Evolutionary conservation across 1,140 invertebrate species (phyloP).

Genomic region (Caenorhabditis inopinata): DNA sequence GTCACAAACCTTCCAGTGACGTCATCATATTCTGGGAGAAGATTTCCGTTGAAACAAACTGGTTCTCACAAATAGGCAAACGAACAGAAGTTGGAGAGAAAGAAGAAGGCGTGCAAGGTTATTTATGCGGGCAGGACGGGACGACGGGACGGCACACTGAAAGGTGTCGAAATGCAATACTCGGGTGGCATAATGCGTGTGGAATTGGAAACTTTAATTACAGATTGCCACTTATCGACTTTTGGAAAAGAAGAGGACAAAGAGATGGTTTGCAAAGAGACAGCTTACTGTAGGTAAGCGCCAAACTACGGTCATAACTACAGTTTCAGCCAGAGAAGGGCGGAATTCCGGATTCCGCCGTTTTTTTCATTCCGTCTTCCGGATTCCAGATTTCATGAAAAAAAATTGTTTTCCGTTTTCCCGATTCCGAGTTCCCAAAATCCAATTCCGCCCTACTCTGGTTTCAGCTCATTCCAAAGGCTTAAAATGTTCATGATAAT

Average conservation of each 20-base stretch:
- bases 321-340: no score
- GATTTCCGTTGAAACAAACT: conserved; percentile 14
- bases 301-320: no score
- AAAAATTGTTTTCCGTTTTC: no score
- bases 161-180: neutral
- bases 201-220: conserved; percentile 4
- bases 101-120: conserved; percentile 5
- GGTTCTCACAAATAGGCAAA: conserved; percentile 26
- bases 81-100: neutral
- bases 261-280: no score
- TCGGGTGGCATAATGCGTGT: neutral
- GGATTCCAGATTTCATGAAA: no score
- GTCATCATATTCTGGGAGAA: conserved; percentile 26
- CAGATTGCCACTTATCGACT: neutral
- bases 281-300: no score
- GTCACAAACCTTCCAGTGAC: neutral
- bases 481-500: no score
- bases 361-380: no score
- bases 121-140: neutral
- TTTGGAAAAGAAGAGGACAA: neutral
- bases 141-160: neutral
- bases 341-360: no score
- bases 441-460: no score
- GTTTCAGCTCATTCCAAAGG: no score
- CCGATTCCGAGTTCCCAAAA: no score